Evolutionary conservation across 2,797 vertebrate species (phyloP), one percentile per base, ranked within the genome.

Genomic region (Sebastes itinus): DNA sequence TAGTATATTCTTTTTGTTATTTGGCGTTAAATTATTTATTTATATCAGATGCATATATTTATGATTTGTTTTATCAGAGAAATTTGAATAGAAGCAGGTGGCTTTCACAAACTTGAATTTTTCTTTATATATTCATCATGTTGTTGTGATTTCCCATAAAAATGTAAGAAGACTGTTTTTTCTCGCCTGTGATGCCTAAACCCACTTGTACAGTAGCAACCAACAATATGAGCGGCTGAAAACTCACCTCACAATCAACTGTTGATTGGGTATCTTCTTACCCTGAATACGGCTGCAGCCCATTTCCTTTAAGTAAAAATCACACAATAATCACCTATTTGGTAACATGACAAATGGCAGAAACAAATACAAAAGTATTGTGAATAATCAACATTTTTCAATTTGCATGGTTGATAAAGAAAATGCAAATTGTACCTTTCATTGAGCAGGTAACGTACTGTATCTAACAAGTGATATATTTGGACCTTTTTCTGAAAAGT

Each of bases 1-100:
- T 16, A 42, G 14, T 16, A 42, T 42, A 42, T 42, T 74, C 56
- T 32, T 32, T 16, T 76, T 33, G 62, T 49, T 38, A 32, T 69
- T 84, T 79, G 25, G 12, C 42, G 18, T 83, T 87, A 55, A 87
- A 61, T 87, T 87, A 89, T 93, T 85, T 91, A 92, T 95, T 93
- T 83, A 69, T 81, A 72, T 83, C 64, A 12, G 55, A 72, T 78
- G 25, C 72, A 68, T 65, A 64, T 89, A 90, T 91, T 92, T 85
- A 74, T 74, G 59, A 80, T 91, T 89, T 89, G 80, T 91, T 92
- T 88, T 23, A 68, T n/a, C 16, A 62, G 18, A 77, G 58, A 33
- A 63, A 60, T 54, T 30, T 4, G 10, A 54, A n/a, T 18, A 59
- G 32, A 63, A 13, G 46, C 22, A 42, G 42, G 20, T 18, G 42